Conservation (phyloP, 2,797 vertebrate genomes). For the Podarcis siculus region DNA sequence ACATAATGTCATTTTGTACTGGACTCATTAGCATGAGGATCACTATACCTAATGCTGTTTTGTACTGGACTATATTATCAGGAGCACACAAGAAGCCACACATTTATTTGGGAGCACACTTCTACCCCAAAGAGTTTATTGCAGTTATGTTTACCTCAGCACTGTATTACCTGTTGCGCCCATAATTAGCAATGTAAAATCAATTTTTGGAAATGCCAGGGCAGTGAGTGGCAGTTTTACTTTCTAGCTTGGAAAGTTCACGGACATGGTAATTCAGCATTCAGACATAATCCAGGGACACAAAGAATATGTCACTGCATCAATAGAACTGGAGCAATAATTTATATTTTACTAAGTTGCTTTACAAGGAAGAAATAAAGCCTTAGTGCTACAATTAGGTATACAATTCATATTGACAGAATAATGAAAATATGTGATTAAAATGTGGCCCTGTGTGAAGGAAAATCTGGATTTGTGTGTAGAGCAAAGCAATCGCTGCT, state of each 20-base stretch:
- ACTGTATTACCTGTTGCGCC: conserved; percentile 12
- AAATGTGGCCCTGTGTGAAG: background rate
- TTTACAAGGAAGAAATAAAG: conserved; percentile 35
- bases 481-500: background rate
- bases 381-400: conserved; percentile 19
- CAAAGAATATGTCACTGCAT: conserved; percentile 36
- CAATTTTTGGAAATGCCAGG: conserved; percentile 47
- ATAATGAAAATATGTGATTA: background rate
- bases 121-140: background rate
- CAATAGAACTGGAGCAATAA: background rate
- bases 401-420: conserved; percentile 8
- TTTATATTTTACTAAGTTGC: conserved; percentile 19
- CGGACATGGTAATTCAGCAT: conserved; percentile 28
- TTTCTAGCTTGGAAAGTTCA: conserved; percentile 42
- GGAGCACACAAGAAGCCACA: background rate
- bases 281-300: conserved; percentile 37
- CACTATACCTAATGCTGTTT: background rate
- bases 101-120: background rate
- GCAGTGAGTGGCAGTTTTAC: conserved; percentile 15
- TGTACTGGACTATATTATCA: background rate
- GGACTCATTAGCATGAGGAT: background rate
- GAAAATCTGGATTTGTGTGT: background rate
- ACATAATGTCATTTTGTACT: background rate
- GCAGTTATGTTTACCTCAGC: conserved; percentile 40
- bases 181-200: conserved; percentile 23